Evolutionary conservation across 2,797 vertebrate species (phyloP).

Genomic region (Strix occidentalis): DNA sequence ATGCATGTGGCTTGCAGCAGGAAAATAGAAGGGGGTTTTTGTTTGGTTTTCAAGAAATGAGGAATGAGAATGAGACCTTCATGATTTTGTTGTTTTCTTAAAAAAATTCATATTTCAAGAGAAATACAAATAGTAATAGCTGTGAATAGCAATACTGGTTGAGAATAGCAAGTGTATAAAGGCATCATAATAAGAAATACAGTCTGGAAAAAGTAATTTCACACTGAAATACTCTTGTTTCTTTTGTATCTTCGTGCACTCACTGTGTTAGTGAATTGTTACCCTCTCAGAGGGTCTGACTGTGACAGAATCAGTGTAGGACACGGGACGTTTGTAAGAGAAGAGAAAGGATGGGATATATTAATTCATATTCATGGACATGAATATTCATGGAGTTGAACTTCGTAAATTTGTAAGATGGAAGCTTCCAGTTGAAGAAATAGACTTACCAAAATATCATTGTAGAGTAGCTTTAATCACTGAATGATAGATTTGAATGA

Average conservation of each 20-base stretch:
- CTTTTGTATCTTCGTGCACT: background rate
- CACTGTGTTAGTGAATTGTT: background rate
- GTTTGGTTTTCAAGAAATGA: background rate
- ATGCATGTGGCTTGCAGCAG: background rate
- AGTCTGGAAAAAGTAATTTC: background rate
- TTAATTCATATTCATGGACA: background rate
- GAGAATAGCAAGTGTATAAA: background rate
- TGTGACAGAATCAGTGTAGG: background rate
- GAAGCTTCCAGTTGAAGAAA: background rate
- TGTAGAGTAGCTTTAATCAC: background rate
- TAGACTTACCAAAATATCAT: background rate
- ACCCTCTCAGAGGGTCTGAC: background rate
- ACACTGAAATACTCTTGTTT: background rate
- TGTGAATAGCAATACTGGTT: background rate
- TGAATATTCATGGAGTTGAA: background rate
- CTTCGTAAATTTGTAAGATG: background rate
- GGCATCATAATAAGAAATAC: background rate
- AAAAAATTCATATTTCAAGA: rapidly evolving
- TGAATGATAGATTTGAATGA: background rate
- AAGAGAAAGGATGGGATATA: background rate
- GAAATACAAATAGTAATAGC: background rate
- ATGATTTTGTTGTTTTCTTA: background rate
- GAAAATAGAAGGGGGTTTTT: rapidly evolving
- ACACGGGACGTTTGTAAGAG: background rate
- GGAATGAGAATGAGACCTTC: background rate